Conservation (phyloP, 2,888 invertebrate species). For the Archips crataeganus region DNA sequence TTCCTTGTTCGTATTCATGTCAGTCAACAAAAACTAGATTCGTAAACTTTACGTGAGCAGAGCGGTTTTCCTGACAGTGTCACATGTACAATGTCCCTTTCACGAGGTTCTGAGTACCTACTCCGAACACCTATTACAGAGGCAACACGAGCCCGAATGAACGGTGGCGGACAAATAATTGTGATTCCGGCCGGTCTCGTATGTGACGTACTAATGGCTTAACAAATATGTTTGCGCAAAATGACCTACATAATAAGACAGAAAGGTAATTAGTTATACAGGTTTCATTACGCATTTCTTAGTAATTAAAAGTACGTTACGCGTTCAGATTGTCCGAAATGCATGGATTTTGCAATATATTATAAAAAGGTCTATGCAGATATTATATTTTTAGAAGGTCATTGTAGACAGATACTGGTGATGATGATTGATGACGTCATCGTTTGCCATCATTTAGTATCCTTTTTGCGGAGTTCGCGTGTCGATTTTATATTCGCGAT, state of each 20-base stretch:
- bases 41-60: conserved; percentile 10
- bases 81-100: conserved; percentile 21
- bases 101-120: conserved; percentile 9
- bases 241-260: conserved; percentile 4
- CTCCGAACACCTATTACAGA: conserved; percentile 19
- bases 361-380: background rate
- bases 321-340: background rate
- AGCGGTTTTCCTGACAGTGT: conserved; percentile 17
- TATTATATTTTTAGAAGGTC: too few relatives aligned
- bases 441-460: too few relatives aligned
- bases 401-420: too few relatives aligned
- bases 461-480: too few relatives aligned
- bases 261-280: background rate
- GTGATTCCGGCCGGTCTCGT: conserved; percentile 21
- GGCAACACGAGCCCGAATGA: conserved; percentile 5
- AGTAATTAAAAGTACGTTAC: background rate
- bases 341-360: background rate
- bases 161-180: conserved; percentile 16
- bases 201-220: conserved; percentile 25
- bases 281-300: background rate
- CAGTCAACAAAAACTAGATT: conserved; percentile 15
- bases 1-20: conserved; percentile 12
- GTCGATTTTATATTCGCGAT: too few relatives aligned
- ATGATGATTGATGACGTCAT: background rate
- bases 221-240: conserved; percentile 20